phyloP scores from a whole-genome alignment of 2,113 vertebrate genomes.

The Notiomystis cincta region DNA sequence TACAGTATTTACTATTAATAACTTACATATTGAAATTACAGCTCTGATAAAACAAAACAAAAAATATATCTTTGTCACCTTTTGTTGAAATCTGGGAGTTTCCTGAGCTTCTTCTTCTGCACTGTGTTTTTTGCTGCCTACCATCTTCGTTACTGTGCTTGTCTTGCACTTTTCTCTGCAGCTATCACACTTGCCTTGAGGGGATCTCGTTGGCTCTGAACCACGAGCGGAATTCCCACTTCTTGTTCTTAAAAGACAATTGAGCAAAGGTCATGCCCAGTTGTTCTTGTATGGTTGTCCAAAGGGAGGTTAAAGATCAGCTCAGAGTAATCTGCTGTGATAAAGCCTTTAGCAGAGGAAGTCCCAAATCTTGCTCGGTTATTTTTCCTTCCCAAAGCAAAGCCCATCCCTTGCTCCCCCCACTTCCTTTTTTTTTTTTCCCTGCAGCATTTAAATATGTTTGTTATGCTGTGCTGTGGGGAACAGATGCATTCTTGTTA shows the following conservation, averaged over 20 bases:
- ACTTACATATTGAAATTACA: not conserved
- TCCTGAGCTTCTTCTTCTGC: constrained; percentile 9
- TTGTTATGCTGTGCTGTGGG: not conserved
- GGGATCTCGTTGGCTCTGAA: not conserved
- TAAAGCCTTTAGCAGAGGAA: constrained; percentile 34
- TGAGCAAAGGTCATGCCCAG: constrained; percentile 37
- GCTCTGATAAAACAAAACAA: not conserved
- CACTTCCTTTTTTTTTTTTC: rapidly evolving
- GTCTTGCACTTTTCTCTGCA: not conserved
- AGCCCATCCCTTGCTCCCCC: not conserved
- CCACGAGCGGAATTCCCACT: not conserved
- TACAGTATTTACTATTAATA: not conserved
- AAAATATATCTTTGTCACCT: constrained; percentile 57
- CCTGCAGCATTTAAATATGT: constrained; percentile 6
- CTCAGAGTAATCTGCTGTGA: not conserved
- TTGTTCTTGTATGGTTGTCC: not conserved
- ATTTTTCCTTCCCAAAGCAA: constrained; percentile 9
- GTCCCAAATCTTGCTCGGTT: not conserved
- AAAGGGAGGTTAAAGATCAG: constrained; percentile 18
- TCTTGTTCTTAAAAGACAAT: not conserved
- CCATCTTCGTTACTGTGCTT: not conserved
- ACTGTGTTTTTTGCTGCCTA: constrained; percentile 41
- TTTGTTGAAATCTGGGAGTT: constrained; percentile 9
- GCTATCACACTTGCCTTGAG: not conserved
- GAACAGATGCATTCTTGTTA: constrained; percentile 44